A percentile compares a stretch with the other conserved stretches of the same genome.
These are phyloP conservation scores for Melinaea marsaeus DNA, from an alignment of 2,888 invertebrate genomes.

Conservation along the genomic window DNA sequence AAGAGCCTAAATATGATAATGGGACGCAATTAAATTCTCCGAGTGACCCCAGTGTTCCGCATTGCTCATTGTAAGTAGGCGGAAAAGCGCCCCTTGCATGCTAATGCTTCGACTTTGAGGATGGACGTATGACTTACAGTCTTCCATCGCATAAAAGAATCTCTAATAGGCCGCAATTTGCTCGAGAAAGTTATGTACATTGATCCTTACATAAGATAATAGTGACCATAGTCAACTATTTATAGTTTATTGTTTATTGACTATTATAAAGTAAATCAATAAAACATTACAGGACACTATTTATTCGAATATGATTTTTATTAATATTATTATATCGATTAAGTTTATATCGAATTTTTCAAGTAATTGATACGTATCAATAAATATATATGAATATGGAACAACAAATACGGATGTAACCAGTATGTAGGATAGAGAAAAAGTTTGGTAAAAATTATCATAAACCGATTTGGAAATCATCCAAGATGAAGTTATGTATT, in stretches of 20 bases:
- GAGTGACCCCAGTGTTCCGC: slow-evolving; percentile 71
- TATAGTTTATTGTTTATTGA: neutral
- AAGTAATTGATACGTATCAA: too few relatives aligned
- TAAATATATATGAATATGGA: too few relatives aligned
- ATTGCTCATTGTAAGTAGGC: slow-evolving; percentile 75
- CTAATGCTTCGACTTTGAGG: slow-evolving; percentile 63
- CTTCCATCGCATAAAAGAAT: slow-evolving; percentile 60
- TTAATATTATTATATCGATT: neutral
- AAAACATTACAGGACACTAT: neutral
- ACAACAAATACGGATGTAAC: too few relatives aligned
- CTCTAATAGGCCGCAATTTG: slow-evolving; percentile 61
- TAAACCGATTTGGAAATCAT: slow-evolving; percentile 22
- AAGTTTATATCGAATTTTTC: too few relatives aligned
- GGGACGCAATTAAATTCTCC: slow-evolving; percentile 77
- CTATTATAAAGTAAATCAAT: neutral
- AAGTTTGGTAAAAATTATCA: slow-evolving; percentile 7
- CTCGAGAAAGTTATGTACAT: slow-evolving; percentile 63
- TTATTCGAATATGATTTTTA: neutral
- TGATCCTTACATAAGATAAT: slow-evolving; percentile 17
- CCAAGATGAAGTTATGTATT: slow-evolving; percentile 24
- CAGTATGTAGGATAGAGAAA: neutral
- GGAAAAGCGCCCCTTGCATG: slow-evolving; percentile 57
- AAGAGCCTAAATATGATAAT: slow-evolving; percentile 78
- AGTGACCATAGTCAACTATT: neutral
- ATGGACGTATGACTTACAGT: slow-evolving; percentile 59